phyloP scores from a whole-genome alignment of 2,797 vertebrate species.

The Sylvilagus floridanus region DNA sequence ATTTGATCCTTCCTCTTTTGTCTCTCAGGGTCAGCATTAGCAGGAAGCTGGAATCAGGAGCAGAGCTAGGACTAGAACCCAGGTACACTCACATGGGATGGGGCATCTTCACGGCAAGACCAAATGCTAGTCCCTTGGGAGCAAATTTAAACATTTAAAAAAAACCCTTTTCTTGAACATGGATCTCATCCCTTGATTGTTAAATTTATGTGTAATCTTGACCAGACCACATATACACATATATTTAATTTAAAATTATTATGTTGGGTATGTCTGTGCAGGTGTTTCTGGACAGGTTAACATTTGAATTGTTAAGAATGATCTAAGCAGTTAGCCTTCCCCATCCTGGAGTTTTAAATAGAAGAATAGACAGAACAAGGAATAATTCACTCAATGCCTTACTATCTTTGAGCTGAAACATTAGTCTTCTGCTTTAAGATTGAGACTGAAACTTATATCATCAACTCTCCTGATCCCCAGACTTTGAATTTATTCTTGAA shows the following conservation, averaged over 20 bases:
- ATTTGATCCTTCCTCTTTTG: too few species aligned
- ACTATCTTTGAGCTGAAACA: not conserved
- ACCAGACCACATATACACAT: not conserved
- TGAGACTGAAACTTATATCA: not conserved
- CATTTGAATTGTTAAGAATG: not conserved
- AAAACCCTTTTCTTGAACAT: not conserved
- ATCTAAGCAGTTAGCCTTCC: not conserved
- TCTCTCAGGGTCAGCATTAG: too few species aligned
- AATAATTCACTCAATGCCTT: not conserved
- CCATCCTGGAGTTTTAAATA: not conserved
- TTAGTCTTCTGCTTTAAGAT: not conserved
- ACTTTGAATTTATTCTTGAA: not conserved
- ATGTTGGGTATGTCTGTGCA: not conserved
- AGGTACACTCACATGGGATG: too few species aligned
- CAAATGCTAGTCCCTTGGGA: not conserved
- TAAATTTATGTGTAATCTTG: not conserved
- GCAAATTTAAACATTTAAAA: slow-evolving; percentile 2
- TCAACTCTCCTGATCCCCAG: not conserved
- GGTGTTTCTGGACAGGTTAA: not conserved
- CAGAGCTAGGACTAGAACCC: too few species aligned
- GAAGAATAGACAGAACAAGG: not conserved
- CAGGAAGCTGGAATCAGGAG: too few species aligned
- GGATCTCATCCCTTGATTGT: not conserved
- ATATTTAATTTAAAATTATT: not conserved
- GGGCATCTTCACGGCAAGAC: too few species aligned